Evolutionary conservation across 2,113 vertebrate species (phyloP).

Genomic region (Marcusenius ussheri): DNA sequence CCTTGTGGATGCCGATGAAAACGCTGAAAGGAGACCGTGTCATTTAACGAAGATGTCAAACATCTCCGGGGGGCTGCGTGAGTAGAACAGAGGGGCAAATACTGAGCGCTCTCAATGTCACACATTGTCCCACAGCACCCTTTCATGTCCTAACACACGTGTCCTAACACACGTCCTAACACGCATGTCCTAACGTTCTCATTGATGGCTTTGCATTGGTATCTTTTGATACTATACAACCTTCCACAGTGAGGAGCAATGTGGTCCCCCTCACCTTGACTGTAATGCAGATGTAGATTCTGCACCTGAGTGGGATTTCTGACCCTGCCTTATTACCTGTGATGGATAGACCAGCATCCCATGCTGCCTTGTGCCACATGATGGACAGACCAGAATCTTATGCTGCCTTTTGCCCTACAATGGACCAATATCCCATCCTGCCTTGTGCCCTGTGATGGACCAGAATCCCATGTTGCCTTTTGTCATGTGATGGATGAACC

Average conservation of each 20-base stretch:
- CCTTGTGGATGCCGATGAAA: not conserved
- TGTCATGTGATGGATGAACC: not conserved
- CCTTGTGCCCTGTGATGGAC: not conserved
- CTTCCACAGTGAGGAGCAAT: not conserved
- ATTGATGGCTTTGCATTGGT: not conserved
- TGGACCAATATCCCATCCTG: not conserved
- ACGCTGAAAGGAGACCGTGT: not conserved
- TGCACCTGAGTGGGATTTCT: not conserved
- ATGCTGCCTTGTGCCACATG: not conserved
- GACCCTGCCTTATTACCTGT: not conserved
- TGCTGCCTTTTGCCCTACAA: not conserved
- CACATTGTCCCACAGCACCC: not conserved
- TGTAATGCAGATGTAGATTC: not conserved
- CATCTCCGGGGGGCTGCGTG: not conserved
- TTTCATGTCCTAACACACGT: not conserved
- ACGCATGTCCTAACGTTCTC: not conserved
- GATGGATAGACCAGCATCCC: not conserved
- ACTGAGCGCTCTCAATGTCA: not conserved
- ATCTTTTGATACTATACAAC: not conserved
- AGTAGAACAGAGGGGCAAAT: not conserved
- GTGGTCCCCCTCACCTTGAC: not conserved
- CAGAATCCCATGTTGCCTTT: not conserved
- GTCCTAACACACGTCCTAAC: not conserved
- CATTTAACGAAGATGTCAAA: not conserved
- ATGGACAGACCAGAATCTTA: not conserved